A percentile compares a stretch with the other conserved stretches of the same genome.
phyloP scores from a whole-genome alignment of 2,797 vertebrate genomes.

The Oreochromis mossambicus region DNA sequence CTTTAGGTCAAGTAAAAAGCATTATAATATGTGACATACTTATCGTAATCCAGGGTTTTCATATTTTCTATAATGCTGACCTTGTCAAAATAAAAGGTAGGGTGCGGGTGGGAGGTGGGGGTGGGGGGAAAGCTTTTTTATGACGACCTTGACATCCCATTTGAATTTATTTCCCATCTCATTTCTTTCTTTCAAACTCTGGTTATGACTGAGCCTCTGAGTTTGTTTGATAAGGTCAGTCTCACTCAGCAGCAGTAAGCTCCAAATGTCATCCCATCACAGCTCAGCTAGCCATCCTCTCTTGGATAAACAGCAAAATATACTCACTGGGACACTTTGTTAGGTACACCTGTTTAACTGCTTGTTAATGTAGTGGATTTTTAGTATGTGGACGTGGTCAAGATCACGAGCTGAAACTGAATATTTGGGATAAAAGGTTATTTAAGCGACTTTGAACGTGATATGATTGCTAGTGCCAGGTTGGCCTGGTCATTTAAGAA shows the following conservation, averaged over 20 bases:
- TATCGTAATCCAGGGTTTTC: background rate
- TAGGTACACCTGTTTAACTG: background rate
- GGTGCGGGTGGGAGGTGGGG: background rate
- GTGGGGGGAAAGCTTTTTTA: background rate
- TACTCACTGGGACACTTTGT: background rate
- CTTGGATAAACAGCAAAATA: background rate
- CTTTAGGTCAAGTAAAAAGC: slow-evolving; percentile 8
- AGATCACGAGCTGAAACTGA: background rate
- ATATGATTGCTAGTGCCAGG: background rate
- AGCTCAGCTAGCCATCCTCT: background rate
- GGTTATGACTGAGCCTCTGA: background rate
- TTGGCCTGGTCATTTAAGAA: background rate
- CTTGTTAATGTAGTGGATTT: background rate
- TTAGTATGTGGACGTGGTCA: background rate
- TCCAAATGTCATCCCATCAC: background rate
- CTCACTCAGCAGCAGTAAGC: background rate
- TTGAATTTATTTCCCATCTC: slow-evolving; percentile 5
- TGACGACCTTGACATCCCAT: background rate
- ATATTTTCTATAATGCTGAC: background rate
- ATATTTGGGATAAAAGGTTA: background rate
- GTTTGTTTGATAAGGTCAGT: background rate
- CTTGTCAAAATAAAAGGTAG: background rate
- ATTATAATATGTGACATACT: background rate
- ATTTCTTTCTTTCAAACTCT: background rate
- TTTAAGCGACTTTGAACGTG: background rate